These are phyloP conservation scores for Cordylochernes scorpioides DNA, from an alignment of 2,888 invertebrate genomes.

Conservation along the genomic window DNA sequence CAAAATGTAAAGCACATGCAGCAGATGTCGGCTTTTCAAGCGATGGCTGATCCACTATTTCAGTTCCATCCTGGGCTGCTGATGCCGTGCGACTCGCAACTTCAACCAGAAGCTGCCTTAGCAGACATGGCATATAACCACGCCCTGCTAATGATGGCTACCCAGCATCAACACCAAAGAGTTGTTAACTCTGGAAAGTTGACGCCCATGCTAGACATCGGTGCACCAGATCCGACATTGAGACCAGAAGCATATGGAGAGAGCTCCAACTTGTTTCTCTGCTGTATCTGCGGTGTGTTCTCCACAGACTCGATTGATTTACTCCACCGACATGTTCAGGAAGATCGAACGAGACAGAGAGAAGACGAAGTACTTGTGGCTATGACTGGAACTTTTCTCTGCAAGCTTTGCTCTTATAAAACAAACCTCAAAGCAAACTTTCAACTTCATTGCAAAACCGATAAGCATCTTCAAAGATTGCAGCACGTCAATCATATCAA, in stretches of 20 bases:
- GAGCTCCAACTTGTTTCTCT: conserved; percentile 39
- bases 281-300: conserved; percentile 75
- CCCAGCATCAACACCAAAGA: conserved; percentile 27
- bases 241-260: conserved; percentile 18
- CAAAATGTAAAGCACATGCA: conserved; percentile 95
- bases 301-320: conserved; percentile 69
- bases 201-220: conserved; percentile 3
- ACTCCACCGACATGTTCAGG: conserved; percentile 64
- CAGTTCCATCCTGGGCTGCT: conserved; percentile 19
- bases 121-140: conserved; percentile 87
- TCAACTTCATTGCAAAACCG: conserved; percentile 96
- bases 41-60: conserved; percentile 21
- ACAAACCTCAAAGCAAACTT: conserved; percentile 97
- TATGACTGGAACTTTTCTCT: conserved; percentile 73
- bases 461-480: conserved; percentile 87
- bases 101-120: conserved; percentile 57
- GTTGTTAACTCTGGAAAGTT: too few relatives aligned
- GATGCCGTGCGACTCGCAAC: conserved; percentile 23
- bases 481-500: conserved; percentile 96
- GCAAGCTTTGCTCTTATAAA: conserved; percentile 90
- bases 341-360: conserved; percentile 62
- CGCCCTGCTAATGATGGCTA: conserved; percentile 58
- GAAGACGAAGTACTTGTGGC: conserved; percentile 59
- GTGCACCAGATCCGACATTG: conserved; percentile 42
- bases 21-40: conserved; percentile 43